phyloP scores from a whole-genome alignment of 1,140 invertebrate species.

The Drosophila fuyamai region DNA sequence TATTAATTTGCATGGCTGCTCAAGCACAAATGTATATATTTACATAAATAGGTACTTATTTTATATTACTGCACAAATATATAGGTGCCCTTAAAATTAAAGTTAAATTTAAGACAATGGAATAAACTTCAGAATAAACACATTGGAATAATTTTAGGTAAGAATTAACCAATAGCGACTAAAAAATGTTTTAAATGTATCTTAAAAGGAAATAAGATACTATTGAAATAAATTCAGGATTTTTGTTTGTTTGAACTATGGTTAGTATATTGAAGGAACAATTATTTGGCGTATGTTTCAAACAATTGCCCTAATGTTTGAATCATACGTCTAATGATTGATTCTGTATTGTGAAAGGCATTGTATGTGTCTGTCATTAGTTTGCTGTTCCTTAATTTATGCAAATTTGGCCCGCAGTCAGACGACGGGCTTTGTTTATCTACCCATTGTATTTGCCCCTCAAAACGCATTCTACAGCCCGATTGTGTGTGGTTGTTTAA shows the following conservation, averaged over 20 bases:
- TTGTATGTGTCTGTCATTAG: slow-evolving; percentile 2
- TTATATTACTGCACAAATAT: no score
- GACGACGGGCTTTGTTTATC: slow-evolving; percentile 26
- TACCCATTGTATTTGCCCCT: slow-evolving; percentile 35
- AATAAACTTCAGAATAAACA: no score
- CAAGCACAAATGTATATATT: neutral
- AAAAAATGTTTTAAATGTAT: no score
- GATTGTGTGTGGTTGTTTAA: slow-evolving; percentile 38
- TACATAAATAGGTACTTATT: slow-evolving; percentile 6
- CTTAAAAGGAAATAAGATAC: neutral
- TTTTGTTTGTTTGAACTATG: neutral
- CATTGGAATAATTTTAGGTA: no score
- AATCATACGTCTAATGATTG: slow-evolving; percentile 12
- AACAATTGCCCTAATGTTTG: slow-evolving; percentile 5
- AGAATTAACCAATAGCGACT: no score
- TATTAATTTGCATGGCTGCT: slow-evolving; percentile 51
- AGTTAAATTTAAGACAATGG: slow-evolving; percentile 15
- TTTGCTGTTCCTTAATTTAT: slow-evolving; percentile 32
- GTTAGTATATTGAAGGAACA: no score
- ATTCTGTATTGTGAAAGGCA: neutral
- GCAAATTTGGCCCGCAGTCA: slow-evolving; percentile 49
- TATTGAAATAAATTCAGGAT: neutral
- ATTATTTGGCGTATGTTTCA: no score
- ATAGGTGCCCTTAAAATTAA: slow-evolving; percentile 15
- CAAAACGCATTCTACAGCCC: slow-evolving; percentile 34